Conservation (phyloP, 2,113 vertebrate genomes). For the Bubo blakistoni region DNA sequence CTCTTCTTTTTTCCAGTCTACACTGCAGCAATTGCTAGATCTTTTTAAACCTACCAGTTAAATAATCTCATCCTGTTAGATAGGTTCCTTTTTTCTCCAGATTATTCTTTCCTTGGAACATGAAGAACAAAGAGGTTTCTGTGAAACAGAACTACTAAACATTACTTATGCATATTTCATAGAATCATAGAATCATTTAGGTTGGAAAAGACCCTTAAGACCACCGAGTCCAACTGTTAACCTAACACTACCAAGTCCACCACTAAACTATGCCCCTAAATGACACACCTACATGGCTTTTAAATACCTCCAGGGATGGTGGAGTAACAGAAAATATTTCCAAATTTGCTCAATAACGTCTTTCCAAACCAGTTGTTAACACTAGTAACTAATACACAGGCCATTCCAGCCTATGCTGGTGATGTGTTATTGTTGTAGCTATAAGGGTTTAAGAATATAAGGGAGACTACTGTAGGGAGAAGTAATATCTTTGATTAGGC, state of each 20-base stretch:
- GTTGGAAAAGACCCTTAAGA: neutral
- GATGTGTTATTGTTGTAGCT: neutral
- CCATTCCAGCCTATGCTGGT: neutral
- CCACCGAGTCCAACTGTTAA: rapidly evolving
- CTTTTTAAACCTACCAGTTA: neutral
- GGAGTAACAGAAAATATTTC: neutral
- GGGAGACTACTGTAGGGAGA: neutral
- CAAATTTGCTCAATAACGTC: neutral
- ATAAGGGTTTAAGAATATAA: neutral
- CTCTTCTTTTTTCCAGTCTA: neutral
- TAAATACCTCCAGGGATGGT: neutral
- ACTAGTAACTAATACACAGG: neutral
- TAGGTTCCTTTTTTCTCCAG: neutral
- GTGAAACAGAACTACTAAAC: neutral
- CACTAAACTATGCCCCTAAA: neutral
- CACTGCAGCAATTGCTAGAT: neutral
- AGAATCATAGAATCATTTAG: neutral
- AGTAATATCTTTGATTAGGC: neutral
- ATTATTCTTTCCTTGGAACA: neutral
- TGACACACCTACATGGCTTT: rapidly evolving
- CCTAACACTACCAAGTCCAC: neutral
- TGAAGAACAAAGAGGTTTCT: neutral
- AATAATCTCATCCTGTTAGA: neutral
- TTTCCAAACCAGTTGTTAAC: neutral
- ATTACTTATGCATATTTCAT: neutral